Conservation (phyloP, 2,113 vertebrate genomes). For the Diphyllodes magnificus region DNA sequence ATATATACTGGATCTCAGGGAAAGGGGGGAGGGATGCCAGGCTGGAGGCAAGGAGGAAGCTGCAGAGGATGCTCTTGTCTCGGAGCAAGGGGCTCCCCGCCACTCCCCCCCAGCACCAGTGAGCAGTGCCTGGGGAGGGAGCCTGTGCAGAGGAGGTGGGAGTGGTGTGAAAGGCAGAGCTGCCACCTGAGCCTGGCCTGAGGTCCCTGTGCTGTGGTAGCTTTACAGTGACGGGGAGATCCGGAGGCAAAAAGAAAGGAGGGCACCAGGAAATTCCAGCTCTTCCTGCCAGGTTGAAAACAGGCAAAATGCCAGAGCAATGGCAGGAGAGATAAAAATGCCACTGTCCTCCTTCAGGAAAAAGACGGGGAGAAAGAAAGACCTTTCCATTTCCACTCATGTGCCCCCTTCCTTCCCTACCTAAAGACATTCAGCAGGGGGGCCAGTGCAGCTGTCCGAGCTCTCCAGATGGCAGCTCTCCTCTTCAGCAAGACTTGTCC, state of each 20-base stretch:
- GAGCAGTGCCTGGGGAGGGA: neutral
- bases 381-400: neutral
- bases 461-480: neutral
- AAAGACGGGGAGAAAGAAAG: neutral
- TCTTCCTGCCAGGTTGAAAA: neutral
- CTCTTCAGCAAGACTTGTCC: neutral
- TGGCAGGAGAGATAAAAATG: neutral
- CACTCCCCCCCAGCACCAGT: neutral
- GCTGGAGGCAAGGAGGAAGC: conserved; percentile 29
- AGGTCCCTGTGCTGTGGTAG: neutral
- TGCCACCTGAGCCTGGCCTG: conserved; percentile 35
- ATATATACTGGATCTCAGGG: conserved; percentile 64
- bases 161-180: neutral
- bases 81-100: neutral
- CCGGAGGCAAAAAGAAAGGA: neutral
- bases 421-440: neutral
- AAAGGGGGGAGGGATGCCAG: conserved; percentile 11
- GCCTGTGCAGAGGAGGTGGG: neutral
- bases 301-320: neutral
- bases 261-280: neutral
- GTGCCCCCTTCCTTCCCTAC: neutral
- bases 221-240: neutral
- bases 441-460: neutral
- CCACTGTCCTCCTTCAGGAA: neutral
- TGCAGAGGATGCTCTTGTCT: conserved; percentile 16